phyloP scores from a whole-genome alignment of 2,888 invertebrate genomes.

The Meiosimyza decipiens region DNA sequence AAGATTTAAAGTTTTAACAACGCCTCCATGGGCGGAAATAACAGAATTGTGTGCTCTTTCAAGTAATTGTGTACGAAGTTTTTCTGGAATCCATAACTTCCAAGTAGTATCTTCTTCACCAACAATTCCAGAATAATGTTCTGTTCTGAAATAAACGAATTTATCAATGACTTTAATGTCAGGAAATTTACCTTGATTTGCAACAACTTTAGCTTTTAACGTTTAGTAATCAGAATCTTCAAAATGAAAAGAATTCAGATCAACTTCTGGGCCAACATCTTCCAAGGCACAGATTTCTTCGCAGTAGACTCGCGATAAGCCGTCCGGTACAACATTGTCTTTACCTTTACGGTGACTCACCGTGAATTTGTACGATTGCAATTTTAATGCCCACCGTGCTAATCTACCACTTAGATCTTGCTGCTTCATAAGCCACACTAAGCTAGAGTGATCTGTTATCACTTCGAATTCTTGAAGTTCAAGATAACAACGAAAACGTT shows the following conservation, averaged over 20 bases:
- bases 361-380: constrained; percentile 42
- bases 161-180: constrained; percentile 21
- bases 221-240: background rate
- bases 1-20: too few species aligned
- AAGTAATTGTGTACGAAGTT: too few species aligned
- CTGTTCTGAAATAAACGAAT: constrained; percentile 10
- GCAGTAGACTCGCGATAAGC: background rate
- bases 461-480: background rate
- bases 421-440: too few species aligned
- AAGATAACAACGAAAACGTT: constrained; percentile 26
- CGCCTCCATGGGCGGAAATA: too few species aligned
- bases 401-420: constrained; percentile 38
- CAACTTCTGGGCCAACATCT: too few species aligned
- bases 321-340: constrained; percentile 18
- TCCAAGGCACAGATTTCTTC: background rate
- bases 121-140: background rate
- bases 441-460: too few species aligned
- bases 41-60: too few species aligned
- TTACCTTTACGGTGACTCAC: constrained; percentile 33
- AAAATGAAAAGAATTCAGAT: constrained; percentile 18
- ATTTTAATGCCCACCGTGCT: constrained; percentile 45
- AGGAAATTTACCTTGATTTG: constrained; percentile 11
- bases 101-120: too few species aligned
- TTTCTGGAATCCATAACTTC: too few species aligned
- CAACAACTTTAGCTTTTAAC: background rate